Percentiles rank a stretch among this genome's conserved stretches.
Conservation (phyloP, 2,888 invertebrate species). For the Patella depressa region DNA sequence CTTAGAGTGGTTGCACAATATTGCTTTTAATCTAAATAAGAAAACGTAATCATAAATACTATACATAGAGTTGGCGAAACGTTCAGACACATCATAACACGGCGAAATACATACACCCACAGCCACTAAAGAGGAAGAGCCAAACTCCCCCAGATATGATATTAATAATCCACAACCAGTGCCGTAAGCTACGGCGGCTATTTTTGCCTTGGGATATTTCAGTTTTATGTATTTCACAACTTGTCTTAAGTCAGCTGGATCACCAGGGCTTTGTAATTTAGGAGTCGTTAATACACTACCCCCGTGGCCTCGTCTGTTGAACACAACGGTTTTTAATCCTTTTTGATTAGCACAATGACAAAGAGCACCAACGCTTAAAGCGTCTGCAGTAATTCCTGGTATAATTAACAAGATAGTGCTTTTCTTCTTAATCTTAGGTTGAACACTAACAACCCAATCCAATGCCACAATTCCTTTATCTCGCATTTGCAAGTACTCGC, state of each 20-base stretch:
- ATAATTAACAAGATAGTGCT: constrained; percentile 55
- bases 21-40: constrained; percentile 49
- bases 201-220: constrained; percentile 47
- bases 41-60: constrained; percentile 55
- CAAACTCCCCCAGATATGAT: constrained; percentile 67
- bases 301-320: constrained; percentile 65
- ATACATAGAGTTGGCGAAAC: constrained; percentile 43
- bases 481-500: constrained; percentile 63
- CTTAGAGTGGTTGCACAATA: constrained; percentile 49
- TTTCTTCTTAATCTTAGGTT: constrained; percentile 36
- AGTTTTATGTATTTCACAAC: constrained; percentile 58
- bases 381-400: constrained; percentile 59
- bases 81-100: constrained; percentile 52
- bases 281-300: constrained; percentile 59
- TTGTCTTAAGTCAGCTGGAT: constrained; percentile 60
- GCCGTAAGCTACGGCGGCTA: constrained; percentile 60
- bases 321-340: constrained; percentile 60
- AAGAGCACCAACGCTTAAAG: constrained; percentile 42
- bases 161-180: constrained; percentile 61
- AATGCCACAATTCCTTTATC: constrained; percentile 64
- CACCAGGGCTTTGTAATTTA: constrained; percentile 59
- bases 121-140: constrained; percentile 57
- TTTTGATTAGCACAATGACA: constrained; percentile 44
- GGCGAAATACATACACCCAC: constrained; percentile 62
- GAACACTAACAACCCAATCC: constrained; percentile 58